A percentile compares a stretch with the other conserved stretches of the same genome.
Conservation (phyloP, 1,140 invertebrate species). For the Dinothrombium tinctorium region DNA sequence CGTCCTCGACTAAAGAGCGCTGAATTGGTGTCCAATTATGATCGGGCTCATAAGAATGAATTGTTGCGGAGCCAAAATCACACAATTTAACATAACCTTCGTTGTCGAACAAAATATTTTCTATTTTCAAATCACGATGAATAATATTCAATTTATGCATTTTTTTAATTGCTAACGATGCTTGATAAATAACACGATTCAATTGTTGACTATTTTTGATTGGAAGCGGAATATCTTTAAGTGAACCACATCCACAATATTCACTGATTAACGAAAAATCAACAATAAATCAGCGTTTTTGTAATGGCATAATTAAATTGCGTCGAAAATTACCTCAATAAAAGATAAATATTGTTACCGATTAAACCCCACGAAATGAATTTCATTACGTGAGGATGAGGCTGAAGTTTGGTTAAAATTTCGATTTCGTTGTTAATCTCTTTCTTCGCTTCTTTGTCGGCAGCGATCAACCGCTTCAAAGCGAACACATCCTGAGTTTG, state of each 20-base stretch:
- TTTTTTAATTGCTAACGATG: conserved; percentile 4
- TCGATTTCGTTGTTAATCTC: conserved; percentile 14
- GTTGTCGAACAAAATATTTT: conserved; percentile 46
- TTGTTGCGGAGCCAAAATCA: conserved; percentile 93
- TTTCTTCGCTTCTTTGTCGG: conserved; percentile 10
- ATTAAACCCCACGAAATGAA: conserved; percentile 10
- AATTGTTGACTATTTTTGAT: conserved; percentile 3
- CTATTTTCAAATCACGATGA: conserved; percentile 21
- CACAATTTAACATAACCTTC: conserved; percentile 78
- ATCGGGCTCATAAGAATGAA: conserved; percentile 54
- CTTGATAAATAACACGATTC: conserved; percentile 11
- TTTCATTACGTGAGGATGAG: conserved; percentile 13
- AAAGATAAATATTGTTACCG: conserved; percentile 11
- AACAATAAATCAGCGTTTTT: background rate
- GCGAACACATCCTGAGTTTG: conserved; percentile 8
- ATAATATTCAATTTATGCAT: conserved; percentile 10
- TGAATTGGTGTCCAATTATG: conserved; percentile 73
- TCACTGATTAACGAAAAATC: conserved; percentile 5
- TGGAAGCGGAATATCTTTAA: conserved; percentile 9
- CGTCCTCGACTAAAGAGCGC: conserved; percentile 76
- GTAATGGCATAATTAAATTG: background rate
- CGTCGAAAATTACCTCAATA: conserved; percentile 12
- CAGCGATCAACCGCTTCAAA: conserved; percentile 9
- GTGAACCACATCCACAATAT: conserved; percentile 12
- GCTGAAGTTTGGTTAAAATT: conserved; percentile 8